These are phyloP conservation scores for Butorides virescens DNA, from an alignment of 2,113 vertebrate species.

Conservation along the genomic window DNA sequence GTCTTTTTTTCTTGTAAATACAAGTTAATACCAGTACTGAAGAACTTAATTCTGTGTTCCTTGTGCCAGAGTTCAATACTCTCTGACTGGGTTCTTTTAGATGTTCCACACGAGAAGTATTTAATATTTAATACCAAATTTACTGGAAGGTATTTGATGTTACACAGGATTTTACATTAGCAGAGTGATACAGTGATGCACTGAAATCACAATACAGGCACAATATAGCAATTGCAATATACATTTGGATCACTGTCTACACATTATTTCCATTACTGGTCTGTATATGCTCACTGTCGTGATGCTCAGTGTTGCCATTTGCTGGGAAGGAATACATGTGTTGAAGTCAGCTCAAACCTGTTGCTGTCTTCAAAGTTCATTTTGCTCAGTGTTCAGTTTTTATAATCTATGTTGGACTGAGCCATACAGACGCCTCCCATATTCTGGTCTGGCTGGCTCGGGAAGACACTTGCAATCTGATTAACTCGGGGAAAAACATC, in stretches of 20 bases:
- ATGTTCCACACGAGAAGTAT: background rate
- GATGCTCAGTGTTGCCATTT: background rate
- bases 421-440: background rate
- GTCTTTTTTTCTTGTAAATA: background rate
- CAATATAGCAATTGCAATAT: background rate
- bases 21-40: background rate
- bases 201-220: background rate
- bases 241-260: background rate
- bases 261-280: background rate
- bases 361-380: background rate
- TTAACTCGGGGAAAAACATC: background rate
- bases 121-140: background rate
- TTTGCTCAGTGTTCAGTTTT: background rate
- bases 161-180: background rate
- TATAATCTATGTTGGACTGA: background rate
- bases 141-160: background rate
- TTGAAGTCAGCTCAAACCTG: background rate
- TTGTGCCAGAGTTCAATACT: background rate
- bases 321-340: background rate
- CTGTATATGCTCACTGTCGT: background rate
- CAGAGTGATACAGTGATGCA: background rate
- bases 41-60: background rate
- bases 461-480: background rate
- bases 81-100: background rate
- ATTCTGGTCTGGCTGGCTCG: background rate